Evolutionary conservation across 2,797 vertebrate species (phyloP).

Genomic region (Loris lydekkerianus): DNA sequence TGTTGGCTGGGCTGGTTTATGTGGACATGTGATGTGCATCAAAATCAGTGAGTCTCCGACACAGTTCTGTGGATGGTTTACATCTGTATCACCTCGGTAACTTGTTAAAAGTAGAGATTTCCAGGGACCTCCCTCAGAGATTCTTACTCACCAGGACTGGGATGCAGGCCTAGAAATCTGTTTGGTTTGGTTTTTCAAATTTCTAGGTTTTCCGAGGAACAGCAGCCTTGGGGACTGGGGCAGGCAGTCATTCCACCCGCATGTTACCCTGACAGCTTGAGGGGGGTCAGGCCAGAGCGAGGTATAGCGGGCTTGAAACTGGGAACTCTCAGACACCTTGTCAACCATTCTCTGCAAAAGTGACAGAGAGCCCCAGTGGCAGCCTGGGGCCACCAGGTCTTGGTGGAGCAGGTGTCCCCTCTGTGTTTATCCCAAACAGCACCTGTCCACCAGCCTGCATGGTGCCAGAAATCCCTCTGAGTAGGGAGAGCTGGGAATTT

Average conservation of each 20-base stretch:
- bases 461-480: neutral
- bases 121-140: neutral
- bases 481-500: neutral
- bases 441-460: neutral
- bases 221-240: neutral
- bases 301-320: neutral
- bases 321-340: neutral
- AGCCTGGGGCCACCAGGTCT: neutral
- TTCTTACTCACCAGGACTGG: neutral
- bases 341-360: neutral
- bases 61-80: too few relatives aligned
- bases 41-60: neutral
- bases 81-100: neutral
- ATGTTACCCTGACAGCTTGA: neutral
- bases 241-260: rapidly evolving
- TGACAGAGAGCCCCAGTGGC: neutral
- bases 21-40: rapidly evolving
- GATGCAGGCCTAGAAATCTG: neutral
- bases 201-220: neutral
- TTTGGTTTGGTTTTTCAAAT: neutral
- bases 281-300: neutral
- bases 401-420: neutral
- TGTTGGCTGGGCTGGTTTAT: neutral
- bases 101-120: neutral
- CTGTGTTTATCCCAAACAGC: neutral